Evolutionary conservation across 2,888 invertebrate genomes (phyloP), one percentile per base, ranked within the genome.

Genomic region (Drosophila diplacantha): DNA sequence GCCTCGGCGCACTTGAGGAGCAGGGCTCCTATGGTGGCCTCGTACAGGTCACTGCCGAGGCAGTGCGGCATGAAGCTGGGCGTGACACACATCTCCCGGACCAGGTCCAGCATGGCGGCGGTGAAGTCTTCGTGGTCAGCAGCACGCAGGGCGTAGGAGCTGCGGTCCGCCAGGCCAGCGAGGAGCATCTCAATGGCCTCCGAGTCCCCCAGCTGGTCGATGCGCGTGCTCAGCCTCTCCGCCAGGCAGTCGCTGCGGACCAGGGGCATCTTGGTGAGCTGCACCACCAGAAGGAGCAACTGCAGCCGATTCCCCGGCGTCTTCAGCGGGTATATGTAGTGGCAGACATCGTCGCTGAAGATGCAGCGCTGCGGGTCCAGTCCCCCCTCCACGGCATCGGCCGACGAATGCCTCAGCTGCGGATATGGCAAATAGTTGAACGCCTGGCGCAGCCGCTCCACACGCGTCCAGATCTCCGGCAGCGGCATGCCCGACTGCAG

Each of bases 401-500:
- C 16, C 1, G 12, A 6, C 5, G 26, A 24, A 16, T 5, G n/a
- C 5, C 22, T 16, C 9, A 49, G 5, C 16, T 85, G 87, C 20
- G 87, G 89, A 57, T 84, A 86, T 2, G 93, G 92, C 35, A 93
- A 89, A 91, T 93, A 95, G 87, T 93, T 93, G 75, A 91, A 92
- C 18, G 91, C 91, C 79, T 92, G 93, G n/a, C 94, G 90, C 55
- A 93, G 88, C 12, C 92, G 92, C 88, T 94, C 95, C 62, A 93
- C 91, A 65, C 95, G 91, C 72, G 92, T 89, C 95, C 95, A 95
- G 69, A 94, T 89, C 73, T 92, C 92, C 83, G 92, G 91, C 82
- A 93, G 88, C 26, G 95, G 95, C 83, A 95, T 88, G 50, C 93
- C 92, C 50, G 92, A 91, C 35, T 88, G 89, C 52, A 93, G 84